A percentile compares a stretch with the other conserved stretches of the same genome.
Evolutionary conservation across 2,888 invertebrate species (phyloP).

Genomic region (Buathra laborator): DNA sequence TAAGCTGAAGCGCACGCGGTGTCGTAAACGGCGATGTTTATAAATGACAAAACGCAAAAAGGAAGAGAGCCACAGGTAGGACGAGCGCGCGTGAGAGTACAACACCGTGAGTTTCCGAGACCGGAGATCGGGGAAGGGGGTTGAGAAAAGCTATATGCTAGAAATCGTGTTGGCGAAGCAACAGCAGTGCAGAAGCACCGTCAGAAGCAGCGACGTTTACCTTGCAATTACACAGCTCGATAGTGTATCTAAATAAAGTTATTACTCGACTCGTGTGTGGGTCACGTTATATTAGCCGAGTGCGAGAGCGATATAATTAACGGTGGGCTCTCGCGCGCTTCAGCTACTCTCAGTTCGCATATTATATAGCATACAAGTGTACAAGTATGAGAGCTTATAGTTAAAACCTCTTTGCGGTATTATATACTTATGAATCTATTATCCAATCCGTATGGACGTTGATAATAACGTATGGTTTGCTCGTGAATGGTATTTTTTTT

Average conservation of each 20-base stretch:
- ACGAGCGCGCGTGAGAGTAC: neutral
- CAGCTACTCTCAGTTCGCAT: neutral
- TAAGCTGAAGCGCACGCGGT: slow-evolving; percentile 22
- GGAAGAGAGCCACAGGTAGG: slow-evolving; percentile 3
- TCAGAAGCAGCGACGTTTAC: slow-evolving; percentile 64
- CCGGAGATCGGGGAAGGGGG: neutral
- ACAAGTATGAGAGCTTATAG: neutral
- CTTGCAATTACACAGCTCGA: slow-evolving; percentile 76
- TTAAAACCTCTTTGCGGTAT: neutral
- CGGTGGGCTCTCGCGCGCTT: neutral
- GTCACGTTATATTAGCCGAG: slow-evolving; percentile 73
- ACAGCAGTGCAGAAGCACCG: slow-evolving; percentile 7
- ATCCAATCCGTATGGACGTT: neutral
- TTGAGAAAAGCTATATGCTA: slow-evolving; percentile 57
- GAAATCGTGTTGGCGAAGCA: slow-evolving; percentile 7
- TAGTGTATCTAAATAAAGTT: slow-evolving; percentile 78
- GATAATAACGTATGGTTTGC: neutral
- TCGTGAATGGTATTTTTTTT: neutral
- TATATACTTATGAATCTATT: slow-evolving; percentile 18
- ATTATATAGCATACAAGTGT: slow-evolving; percentile 22
- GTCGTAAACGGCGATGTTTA: slow-evolving; percentile 76
- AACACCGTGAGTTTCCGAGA: neutral
- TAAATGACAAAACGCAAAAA: slow-evolving; percentile 57
- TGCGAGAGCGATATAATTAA: slow-evolving; percentile 44
- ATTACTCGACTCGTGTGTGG: slow-evolving; percentile 70